Base-by-base conservation (phyloP, 2,888 invertebrate genomes). In the Hirtodrosophila cameraria region DNA sequence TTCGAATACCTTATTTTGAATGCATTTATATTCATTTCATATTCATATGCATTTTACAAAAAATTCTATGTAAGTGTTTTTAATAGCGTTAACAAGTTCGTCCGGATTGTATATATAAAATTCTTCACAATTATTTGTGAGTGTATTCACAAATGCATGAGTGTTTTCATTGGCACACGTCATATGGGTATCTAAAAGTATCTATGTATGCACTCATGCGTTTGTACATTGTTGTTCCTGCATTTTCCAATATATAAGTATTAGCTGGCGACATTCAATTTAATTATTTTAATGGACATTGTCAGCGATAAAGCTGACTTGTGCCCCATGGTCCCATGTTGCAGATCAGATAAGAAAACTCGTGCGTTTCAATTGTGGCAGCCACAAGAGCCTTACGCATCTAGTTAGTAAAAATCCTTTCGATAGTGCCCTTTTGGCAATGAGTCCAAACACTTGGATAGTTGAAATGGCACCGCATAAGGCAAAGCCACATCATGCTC, bases 391-490 rank as follows among this genome's bases (percentile, higher is more conserved):
- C 30, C n/a, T 8, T 25, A 15, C n/a, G 38, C 60, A 49, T 50
- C 66, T 64, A 59, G 71, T 67, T 71, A 66, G 58, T 46, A 36
- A 28, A n/a, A 43, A 45, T 39, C 28, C 28, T 11, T 11, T 7
- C 15, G 53, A 46, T 63, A 81, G 86, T 80, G 59, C 33, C 45
- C 55, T 16, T 30, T 65, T 36, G 75, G 67, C 62, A 46, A 88
- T 87, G 87, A 75, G 75, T 55, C 74, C 75, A 39, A 80, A 72
- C 66, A 68, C 68, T 64, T 81, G 66, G 77, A 54, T 68, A 38
- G 60, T 75, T 27, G 81, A 80, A 68, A 88, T 87, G 88, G 36
- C 59, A 35, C 28, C 54, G 58, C 72, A 75, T 2, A 83, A 76
- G 39, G 27, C 74, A 27, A 77, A 53, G 7, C 31, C 45, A 39